A percentile compares a stretch with the other conserved stretches of the same genome.
Conservation (phyloP, 2,113 vertebrate species). For the Patagioenas fasciata region DNA sequence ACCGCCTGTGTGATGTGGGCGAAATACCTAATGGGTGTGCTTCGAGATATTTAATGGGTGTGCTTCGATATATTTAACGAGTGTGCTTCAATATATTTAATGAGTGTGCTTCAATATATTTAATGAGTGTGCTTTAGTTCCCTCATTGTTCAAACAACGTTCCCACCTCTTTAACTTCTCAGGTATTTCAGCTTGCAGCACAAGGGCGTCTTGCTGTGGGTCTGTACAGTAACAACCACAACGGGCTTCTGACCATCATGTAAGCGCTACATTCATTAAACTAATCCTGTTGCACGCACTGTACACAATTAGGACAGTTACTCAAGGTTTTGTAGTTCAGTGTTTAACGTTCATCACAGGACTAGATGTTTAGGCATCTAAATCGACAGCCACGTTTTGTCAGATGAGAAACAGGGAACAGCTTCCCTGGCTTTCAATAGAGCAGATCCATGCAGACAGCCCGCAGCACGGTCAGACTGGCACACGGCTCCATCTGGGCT, state of each 20-base stretch:
- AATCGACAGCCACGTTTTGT: neutral
- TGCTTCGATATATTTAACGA: neutral
- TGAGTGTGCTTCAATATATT: rapidly evolving
- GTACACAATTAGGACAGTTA: neutral
- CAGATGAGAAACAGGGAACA: neutral
- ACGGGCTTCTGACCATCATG: neutral
- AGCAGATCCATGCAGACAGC: neutral
- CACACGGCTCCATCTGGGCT: neutral
- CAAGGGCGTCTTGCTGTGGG: neutral
- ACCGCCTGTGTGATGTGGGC: neutral
- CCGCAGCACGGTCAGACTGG: neutral
- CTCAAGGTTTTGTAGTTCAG: neutral
- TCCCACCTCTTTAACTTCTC: neutral
- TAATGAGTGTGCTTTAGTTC: neutral
- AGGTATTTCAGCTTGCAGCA: neutral
- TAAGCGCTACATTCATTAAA: neutral
- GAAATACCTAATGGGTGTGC: neutral
- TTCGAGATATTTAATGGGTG: neutral
- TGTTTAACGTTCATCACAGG: neutral
- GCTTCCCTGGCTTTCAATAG: neutral
- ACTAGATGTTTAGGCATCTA: neutral
- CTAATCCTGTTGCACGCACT: neutral
- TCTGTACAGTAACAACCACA: neutral
- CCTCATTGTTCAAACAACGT: neutral
- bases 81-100: neutral